Evolutionary conservation across 2,888 invertebrate genomes (phyloP).

Genomic region (Enchytraeus crypticus): DNA sequence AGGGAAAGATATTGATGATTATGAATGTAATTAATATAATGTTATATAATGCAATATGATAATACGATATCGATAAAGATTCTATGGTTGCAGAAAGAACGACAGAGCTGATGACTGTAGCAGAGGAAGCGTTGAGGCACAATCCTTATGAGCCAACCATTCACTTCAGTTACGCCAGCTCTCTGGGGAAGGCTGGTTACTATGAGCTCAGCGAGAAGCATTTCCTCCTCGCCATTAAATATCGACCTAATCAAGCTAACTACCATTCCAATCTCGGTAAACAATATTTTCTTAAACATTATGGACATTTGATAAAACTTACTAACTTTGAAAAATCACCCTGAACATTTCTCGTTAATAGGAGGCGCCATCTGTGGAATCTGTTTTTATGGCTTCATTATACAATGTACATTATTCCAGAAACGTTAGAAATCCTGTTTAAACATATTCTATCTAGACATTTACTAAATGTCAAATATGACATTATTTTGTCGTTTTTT

Average conservation of each 20-base stretch:
- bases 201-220: conserved; percentile 72
- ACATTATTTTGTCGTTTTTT: conserved; percentile 12
- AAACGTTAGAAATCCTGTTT: too few species aligned
- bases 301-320: too few species aligned
- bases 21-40: too few species aligned
- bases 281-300: neutral
- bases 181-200: conserved; percentile 70
- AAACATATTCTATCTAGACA: too few species aligned
- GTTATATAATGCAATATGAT: too few species aligned
- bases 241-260: conserved; percentile 59
- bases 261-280: conserved; percentile 82
- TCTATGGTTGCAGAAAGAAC: conserved; percentile 53
- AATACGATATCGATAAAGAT: too few species aligned
- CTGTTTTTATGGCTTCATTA: too few species aligned
- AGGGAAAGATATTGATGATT: too few species aligned
- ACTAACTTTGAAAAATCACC: too few species aligned
- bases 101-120: conserved; percentile 63
- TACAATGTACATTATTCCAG: too few species aligned
- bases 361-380: too few species aligned
- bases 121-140: conserved; percentile 61
- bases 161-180: conserved; percentile 78
- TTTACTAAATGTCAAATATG: neutral
- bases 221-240: conserved; percentile 66
- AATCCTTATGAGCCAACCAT: conserved; percentile 69
- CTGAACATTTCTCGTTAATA: too few species aligned